Evolutionary conservation across 2,797 vertebrate genomes (phyloP), one percentile per base, ranked within the genome.

Genomic region (Sebastolobus altivelis): DNA sequence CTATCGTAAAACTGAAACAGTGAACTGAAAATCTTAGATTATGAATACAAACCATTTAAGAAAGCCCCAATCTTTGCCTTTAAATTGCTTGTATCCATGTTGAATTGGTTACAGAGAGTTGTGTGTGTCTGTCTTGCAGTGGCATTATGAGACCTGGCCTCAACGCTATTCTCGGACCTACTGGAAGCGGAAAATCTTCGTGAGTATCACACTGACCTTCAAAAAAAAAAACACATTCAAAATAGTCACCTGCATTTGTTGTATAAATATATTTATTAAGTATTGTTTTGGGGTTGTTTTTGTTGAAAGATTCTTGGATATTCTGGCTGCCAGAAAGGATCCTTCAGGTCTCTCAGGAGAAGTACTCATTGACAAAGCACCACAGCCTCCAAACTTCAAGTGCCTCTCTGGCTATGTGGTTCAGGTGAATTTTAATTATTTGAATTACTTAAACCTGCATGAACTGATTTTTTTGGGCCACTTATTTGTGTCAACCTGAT

Each of bases 351-450:
- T 98, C 55, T 96, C 94, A 37, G 97, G 96, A 65, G 95, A 96
- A 87, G 96, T 97, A 2, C 94, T 97, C 31, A 95, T 98, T 18
- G 96, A 97, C 56, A 96, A 96, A 75, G 94, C 93, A 0, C 94
- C 95, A 10, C 97, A 97, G 54, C 95, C 96, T 55, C 90, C 95
- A 9, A 96, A 96, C 90, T 97, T 97, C 82, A 97, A 97, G 89
- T 97, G 95, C 80, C 96, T 97, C 76, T 96, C 96, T 11, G 97
- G 96, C 60, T 97, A 96, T 1, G 96, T 96, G 38, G 95, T 97
- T 37, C 97, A 97, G 96, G 97, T 97, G 40, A 59, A 14, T 27
- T 10, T 63, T 4, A 55, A 54, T 62, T n/a, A 4, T 9, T 75
- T 54, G 1, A 22, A 18, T 40, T 4, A n/a, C 16, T n/a, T 67